These are phyloP conservation scores for Zhuqinia jingwanae DNA, from an alignment of 2,888 invertebrate genomes.

Conservation along the genomic window DNA sequence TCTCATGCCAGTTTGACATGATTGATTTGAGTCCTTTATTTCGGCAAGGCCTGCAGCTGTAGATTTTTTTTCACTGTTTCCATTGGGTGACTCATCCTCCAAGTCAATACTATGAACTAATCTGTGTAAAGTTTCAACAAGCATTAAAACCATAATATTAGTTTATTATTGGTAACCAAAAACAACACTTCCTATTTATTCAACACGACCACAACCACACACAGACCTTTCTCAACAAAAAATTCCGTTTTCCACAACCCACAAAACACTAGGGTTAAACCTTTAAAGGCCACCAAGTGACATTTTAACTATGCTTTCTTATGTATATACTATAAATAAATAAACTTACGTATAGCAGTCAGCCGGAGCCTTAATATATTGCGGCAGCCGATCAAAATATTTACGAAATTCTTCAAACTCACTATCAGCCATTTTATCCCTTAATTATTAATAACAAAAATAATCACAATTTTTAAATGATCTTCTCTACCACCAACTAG, in stretches of 20 bases:
- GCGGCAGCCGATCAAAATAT: slow-evolving; percentile 90
- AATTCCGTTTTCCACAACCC: too few species aligned
- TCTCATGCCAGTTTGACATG: slow-evolving; percentile 36
- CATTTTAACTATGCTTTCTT: too few species aligned
- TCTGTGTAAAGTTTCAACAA: slow-evolving; percentile 81
- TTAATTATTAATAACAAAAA: background rate
- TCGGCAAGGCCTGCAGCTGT: background rate
- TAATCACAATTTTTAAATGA: background rate
- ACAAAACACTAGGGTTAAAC: too few species aligned
- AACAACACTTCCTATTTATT: background rate
- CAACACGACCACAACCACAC: too few species aligned
- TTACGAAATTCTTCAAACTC: slow-evolving; percentile 96
- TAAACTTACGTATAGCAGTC: slow-evolving; percentile 94
- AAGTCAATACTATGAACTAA: slow-evolving; percentile 91
- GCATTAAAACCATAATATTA: background rate
- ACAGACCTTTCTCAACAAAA: too few species aligned
- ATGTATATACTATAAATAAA: background rate
- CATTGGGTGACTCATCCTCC: slow-evolving; percentile 82
- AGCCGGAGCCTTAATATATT: slow-evolving; percentile 89
- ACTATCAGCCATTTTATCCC: slow-evolving; percentile 91
- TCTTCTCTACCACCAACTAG: background rate
- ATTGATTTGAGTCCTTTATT: slow-evolving; percentile 40
- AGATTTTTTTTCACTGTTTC: slow-evolving; percentile 54
- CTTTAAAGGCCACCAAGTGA: slow-evolving; percentile 21
- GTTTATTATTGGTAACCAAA: background rate